These are phyloP conservation scores for Caerostris darwini DNA, from an alignment of 1,140 invertebrate species.

Conservation along the genomic window DNA sequence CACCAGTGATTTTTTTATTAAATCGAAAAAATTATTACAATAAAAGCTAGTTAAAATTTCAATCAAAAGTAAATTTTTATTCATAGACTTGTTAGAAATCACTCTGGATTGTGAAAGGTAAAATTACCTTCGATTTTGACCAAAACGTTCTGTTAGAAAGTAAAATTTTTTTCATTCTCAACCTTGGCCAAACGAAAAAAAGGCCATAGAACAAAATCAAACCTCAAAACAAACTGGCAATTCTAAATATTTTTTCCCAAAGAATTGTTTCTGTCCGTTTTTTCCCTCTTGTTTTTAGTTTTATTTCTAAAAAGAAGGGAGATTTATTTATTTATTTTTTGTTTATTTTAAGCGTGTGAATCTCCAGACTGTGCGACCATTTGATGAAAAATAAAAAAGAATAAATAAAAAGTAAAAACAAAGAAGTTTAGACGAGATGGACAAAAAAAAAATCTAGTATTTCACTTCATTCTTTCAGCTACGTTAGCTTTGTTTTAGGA, in stretches of 20 bases:
- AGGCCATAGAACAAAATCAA: neutral
- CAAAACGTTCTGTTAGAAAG: no score
- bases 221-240: neutral
- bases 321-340: slow-evolving; percentile 52
- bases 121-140: no score
- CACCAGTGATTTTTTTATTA: no score
- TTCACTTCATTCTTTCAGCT: slow-evolving; percentile 39
- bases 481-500: slow-evolving; percentile 73
- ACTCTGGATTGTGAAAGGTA: no score
- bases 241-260: slow-evolving; percentile 3
- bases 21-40: no score
- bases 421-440: neutral
- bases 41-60: no score
- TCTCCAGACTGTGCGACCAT: slow-evolving; percentile 39
- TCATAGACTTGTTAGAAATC: no score
- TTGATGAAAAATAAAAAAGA: slow-evolving; percentile 32
- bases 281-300: neutral
- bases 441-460: slow-evolving; percentile 5
- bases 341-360: slow-evolving; percentile 70
- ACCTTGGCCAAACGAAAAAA: neutral
- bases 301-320: slow-evolving; percentile 44
- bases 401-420: neutral
- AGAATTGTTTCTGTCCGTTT: slow-evolving; percentile 69
- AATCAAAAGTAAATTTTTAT: no score
- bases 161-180: neutral